These are phyloP conservation scores for Silurus lanzhouensis DNA, from an alignment of 2,797 vertebrate genomes.

Conservation along the genomic window DNA sequence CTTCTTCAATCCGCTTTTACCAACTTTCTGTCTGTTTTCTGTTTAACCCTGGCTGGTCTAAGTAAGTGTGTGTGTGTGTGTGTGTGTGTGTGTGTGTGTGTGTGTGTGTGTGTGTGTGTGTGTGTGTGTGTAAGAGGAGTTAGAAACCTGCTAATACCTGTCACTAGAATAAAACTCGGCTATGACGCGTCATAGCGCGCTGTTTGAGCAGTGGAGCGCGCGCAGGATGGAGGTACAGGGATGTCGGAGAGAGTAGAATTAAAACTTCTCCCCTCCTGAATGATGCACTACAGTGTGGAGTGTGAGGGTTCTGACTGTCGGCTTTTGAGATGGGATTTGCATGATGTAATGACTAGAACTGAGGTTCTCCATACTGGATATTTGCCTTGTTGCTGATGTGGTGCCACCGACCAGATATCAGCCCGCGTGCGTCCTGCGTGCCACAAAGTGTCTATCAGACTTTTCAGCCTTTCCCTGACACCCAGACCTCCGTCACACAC, in stretches of 20 bases:
- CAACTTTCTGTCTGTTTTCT: not conserved
- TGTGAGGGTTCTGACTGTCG: too few species aligned
- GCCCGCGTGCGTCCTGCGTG: too few species aligned
- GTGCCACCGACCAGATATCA: too few species aligned
- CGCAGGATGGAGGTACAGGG: not conserved
- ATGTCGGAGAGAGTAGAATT: not conserved
- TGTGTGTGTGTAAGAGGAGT: not conserved
- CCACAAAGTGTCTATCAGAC: too few species aligned
- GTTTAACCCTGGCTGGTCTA: too few species aligned
- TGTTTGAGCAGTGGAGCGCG: not conserved
- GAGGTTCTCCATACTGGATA: too few species aligned
- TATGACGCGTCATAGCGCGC: not conserved
- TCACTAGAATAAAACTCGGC: not conserved
- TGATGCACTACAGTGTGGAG: not conserved
- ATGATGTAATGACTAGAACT: too few species aligned
- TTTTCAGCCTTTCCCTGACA: too few species aligned
- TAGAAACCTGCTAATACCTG: conserved; percentile 7
- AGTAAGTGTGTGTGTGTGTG: not conserved
- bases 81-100: not conserved
- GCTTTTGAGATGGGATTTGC: not conserved
- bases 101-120: not conserved
- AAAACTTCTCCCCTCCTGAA: not conserved
- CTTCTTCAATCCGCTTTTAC: not conserved
- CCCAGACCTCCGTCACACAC: too few species aligned
- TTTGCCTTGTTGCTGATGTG: too few species aligned